Evolutionary conservation across 2,797 vertebrate species (phyloP).

Genomic region (Nannoperca obscura): DNA sequence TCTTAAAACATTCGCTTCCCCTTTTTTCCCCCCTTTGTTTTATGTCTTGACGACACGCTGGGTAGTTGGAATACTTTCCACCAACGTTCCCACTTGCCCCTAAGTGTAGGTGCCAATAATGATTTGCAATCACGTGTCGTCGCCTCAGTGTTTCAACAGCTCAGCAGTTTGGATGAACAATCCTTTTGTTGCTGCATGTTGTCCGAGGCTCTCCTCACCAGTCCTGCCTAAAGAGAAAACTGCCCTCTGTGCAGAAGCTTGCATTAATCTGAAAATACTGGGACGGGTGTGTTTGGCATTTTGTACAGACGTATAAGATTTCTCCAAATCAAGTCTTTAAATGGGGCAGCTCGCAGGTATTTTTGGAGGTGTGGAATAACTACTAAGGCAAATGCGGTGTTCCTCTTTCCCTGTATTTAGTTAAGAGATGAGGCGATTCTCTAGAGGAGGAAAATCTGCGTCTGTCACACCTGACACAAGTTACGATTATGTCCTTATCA

Average conservation of each 20-base stretch:
- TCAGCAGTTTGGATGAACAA: conserved; percentile 55
- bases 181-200: conserved; percentile 76
- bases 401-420: conserved; percentile 59
- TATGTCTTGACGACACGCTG: conserved; percentile 67
- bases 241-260: conserved; percentile 43
- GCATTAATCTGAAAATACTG: conserved; percentile 67
- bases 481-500: conserved; percentile 62
- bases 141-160: conserved; percentile 69
- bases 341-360: conserved; percentile 79
- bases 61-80: conserved; percentile 47
- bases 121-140: conserved; percentile 57
- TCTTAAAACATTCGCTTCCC: conserved; percentile 58
- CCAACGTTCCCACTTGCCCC: conserved; percentile 37
- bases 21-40: conserved; percentile 13
- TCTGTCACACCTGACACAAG: conserved; percentile 58
- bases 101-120: conserved; percentile 70
- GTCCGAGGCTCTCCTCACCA: conserved; percentile 59
- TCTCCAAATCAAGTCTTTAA: conserved; percentile 75
- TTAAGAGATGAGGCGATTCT: conserved; percentile 60
- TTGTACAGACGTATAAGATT: conserved; percentile 79
- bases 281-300: conserved; percentile 71
- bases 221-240: conserved; percentile 67
- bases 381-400: conserved; percentile 77
- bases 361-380: conserved; percentile 74
- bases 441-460: conserved; percentile 40